These are phyloP conservation scores for Menidia menidia DNA, from an alignment of 2,797 vertebrate genomes.

Conservation along the genomic window DNA sequence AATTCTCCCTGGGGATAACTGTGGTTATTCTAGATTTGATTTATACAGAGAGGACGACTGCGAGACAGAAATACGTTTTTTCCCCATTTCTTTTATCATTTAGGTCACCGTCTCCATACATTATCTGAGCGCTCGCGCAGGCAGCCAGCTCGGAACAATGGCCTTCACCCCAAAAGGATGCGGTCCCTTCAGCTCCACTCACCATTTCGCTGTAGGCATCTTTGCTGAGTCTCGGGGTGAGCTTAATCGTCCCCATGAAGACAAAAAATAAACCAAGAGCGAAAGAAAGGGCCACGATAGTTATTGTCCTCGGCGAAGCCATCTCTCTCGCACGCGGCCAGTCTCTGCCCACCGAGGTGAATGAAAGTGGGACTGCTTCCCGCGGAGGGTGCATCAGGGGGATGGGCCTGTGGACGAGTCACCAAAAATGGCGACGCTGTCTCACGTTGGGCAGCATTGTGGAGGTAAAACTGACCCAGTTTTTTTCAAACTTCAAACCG, in stretches of 20 bases:
- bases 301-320: slow-evolving; percentile 95
- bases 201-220: slow-evolving; percentile 98
- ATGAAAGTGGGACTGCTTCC: slow-evolving; percentile 23
- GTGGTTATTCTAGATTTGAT: neutral
- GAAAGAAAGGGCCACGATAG: slow-evolving; percentile 93
- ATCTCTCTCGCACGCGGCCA: slow-evolving; percentile 71
- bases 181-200: slow-evolving; percentile 69
- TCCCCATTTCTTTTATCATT: slow-evolving; percentile 32
- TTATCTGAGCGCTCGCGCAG: slow-evolving; percentile 38
- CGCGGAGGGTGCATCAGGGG: slow-evolving; percentile 60
- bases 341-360: slow-evolving; percentile 42
- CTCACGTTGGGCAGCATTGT: slow-evolving; percentile 16
- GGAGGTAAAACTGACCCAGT: neutral
- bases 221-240: slow-evolving; percentile 95
- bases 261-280: slow-evolving; percentile 97
- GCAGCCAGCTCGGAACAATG: slow-evolving; percentile 66
- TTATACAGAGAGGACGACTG: accelerated
- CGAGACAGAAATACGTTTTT: neutral
- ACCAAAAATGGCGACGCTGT: slow-evolving; percentile 69
- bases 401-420: slow-evolving; percentile 61
- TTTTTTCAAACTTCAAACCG: neutral
- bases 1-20: neutral
- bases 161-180: slow-evolving; percentile 32
- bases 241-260: slow-evolving; percentile 99
- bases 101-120: slow-evolving; percentile 58